phyloP scores from a whole-genome alignment of 2,113 vertebrate species.

The Halichoerus grypus region DNA sequence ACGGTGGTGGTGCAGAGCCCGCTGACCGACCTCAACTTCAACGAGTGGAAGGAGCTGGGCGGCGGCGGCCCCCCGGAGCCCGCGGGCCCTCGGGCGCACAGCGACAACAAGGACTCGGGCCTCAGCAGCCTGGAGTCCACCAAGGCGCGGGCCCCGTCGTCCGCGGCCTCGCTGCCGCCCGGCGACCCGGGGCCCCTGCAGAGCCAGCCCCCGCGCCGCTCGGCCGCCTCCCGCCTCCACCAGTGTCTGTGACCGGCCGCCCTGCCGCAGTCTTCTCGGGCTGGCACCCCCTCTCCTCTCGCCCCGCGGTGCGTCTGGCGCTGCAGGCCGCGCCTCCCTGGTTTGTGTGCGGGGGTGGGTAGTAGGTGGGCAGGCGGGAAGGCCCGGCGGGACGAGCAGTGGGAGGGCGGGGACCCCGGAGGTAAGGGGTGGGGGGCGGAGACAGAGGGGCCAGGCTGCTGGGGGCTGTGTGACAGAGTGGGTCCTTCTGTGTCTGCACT shows the following conservation, averaged over 20 bases:
- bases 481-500: background rate
- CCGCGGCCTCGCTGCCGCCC: constrained; percentile 49
- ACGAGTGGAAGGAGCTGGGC: constrained; percentile 88
- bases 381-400: background rate
- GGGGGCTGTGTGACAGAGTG: background rate
- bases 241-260: constrained; percentile 85
- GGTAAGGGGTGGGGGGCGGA: background rate
- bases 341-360: background rate
- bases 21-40: constrained; percentile 89
- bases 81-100: constrained; percentile 46
- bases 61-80: constrained; percentile 45
- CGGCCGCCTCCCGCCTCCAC: constrained; percentile 89
- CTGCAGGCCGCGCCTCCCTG: background rate
- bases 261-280: background rate
- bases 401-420: no score
- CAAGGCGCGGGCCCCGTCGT: constrained; percentile 82
- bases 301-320: background rate
- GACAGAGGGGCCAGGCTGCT: no score
- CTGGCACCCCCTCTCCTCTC: background rate
- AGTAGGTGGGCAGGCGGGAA: background rate
- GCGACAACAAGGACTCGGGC: constrained; percentile 87
- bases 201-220: constrained; percentile 78
- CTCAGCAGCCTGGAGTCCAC: constrained; percentile 90
- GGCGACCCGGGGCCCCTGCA: constrained; percentile 31
- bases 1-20: constrained; percentile 93